These are phyloP conservation scores for Atractosteus spatula DNA, from an alignment of 2,113 vertebrate species.

Conservation along the genomic window DNA sequence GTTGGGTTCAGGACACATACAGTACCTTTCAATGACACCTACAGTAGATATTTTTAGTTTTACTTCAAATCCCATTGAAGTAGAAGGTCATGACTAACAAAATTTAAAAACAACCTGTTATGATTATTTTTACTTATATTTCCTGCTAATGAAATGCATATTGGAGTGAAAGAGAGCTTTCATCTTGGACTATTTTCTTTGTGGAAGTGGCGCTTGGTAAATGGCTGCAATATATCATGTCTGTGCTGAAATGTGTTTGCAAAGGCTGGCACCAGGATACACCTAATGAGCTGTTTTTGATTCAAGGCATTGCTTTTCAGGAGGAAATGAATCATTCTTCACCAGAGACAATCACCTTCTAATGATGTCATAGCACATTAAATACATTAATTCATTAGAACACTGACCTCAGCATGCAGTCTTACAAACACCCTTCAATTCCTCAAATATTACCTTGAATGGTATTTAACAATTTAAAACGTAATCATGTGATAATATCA, in stretches of 20 bases:
- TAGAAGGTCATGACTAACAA: background rate
- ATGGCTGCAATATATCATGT: background rate
- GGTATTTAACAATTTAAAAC: too few relatives aligned
- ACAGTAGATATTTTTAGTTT: background rate
- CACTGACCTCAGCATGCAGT: too few relatives aligned
- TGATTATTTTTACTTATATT: background rate
- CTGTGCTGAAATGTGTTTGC: background rate
- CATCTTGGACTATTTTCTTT: background rate
- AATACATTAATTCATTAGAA: background rate
- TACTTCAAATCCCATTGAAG: background rate
- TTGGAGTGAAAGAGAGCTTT: background rate
- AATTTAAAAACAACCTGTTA: background rate
- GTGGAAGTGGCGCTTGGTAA: background rate
- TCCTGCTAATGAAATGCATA: background rate
- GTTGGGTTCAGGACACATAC: too few relatives aligned
- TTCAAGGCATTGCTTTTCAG: background rate
- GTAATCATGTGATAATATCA: too few relatives aligned
- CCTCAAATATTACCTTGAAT: too few relatives aligned
- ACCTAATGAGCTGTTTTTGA: background rate
- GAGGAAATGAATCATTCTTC: constrained; percentile 2
- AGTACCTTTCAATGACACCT: background rate
- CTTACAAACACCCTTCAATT: too few relatives aligned
- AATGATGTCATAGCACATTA: background rate
- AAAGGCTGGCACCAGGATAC: background rate
- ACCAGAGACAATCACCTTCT: background rate